Conservation (phyloP, 2,113 vertebrate genomes). For the Tragulus kanchil region DNA sequence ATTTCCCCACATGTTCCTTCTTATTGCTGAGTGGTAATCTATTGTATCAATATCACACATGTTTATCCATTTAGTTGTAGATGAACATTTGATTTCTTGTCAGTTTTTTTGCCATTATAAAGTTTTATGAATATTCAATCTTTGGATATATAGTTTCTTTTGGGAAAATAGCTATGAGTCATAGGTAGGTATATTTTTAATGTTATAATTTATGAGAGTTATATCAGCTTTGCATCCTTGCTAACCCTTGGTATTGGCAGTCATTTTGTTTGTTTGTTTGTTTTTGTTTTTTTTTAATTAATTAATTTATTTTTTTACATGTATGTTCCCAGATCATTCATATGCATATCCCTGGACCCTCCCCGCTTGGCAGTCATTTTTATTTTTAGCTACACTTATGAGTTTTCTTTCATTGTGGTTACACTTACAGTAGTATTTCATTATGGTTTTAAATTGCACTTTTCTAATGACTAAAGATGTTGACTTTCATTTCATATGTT, state of each 20-base stretch:
- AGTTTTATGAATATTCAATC: not conserved
- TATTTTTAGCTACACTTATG: not conserved
- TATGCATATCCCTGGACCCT: no score
- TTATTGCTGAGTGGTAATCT: not conserved
- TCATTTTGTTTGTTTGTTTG: not conserved
- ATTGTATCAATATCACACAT: not conserved
- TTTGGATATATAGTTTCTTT: constrained; percentile 37
- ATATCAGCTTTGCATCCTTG: not conserved
- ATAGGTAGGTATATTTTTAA: not conserved
- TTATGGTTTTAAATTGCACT: not conserved
- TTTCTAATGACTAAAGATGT: not conserved
- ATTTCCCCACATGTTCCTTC: not conserved
- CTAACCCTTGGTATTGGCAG: not conserved
- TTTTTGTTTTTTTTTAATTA: no score
- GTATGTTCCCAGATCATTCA: no score
- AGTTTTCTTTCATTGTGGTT: not conserved
- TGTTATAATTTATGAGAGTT: not conserved
- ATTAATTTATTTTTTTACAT: no score
- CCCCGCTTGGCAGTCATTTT: not conserved
- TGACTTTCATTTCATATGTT: not conserved
- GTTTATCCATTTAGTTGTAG: not conserved
- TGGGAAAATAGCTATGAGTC: not conserved
- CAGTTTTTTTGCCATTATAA: not conserved
- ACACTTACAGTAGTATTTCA: not conserved
- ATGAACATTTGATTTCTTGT: not conserved